Evolutionary conservation across 2,888 invertebrate genomes (phyloP).

Genomic region (Gryllus longicercus): DNA sequence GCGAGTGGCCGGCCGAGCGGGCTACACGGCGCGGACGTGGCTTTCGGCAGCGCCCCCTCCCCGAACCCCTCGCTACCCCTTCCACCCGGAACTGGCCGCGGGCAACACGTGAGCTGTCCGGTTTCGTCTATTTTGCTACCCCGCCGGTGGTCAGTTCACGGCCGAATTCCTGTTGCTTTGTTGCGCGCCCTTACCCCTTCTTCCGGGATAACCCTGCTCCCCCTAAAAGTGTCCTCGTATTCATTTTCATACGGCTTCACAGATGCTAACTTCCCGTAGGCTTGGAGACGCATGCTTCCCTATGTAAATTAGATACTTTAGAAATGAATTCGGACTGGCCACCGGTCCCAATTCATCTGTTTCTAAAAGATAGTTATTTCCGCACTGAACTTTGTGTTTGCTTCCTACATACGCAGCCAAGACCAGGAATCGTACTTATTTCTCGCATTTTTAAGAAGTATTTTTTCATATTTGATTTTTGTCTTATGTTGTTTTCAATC

Average conservation of each 20-base stretch:
- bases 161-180: constrained; percentile 17
- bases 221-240: constrained; percentile 1
- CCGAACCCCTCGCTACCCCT: not conserved
- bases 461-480: too few relatives aligned
- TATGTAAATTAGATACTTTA: not conserved
- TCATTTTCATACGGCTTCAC: not conserved
- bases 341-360: not conserved
- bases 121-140: constrained; percentile 17
- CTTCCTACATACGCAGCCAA: too few relatives aligned
- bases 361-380: too few relatives aligned
- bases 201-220: constrained; percentile 17
- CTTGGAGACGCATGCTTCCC: not conserved
- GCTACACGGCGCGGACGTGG: too few relatives aligned
- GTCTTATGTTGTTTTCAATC: too few relatives aligned
- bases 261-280: not conserved
- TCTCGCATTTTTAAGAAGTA: too few relatives aligned
- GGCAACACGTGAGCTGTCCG: not conserved
- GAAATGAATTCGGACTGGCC: not conserved
- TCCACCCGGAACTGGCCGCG: constrained; percentile 5
- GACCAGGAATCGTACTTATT: too few relatives aligned
- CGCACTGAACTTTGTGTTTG: too few relatives aligned
- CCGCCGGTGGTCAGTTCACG: not conserved
- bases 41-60: too few relatives aligned
- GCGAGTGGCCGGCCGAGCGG: too few relatives aligned
- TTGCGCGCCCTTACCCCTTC: not conserved